Evolutionary conservation across 2,113 vertebrate genomes (phyloP).

Genomic region (Bubo scandiacus): DNA sequence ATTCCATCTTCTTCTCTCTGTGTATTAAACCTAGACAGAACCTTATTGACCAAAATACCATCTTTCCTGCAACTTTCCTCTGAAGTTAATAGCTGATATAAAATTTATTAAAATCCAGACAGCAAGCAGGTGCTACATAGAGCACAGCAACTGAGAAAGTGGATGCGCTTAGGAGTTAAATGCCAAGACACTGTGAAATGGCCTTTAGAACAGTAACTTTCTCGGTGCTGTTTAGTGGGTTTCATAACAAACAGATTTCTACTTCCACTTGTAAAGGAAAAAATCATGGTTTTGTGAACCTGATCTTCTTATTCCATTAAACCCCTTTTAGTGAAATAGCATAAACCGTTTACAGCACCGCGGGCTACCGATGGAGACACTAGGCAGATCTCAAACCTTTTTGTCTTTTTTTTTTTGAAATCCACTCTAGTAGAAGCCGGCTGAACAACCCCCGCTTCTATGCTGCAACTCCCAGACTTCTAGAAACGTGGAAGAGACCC

Average conservation of each 20-base stretch:
- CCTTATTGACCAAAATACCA: not conserved
- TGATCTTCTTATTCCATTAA: not conserved
- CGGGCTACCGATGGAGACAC: not conserved
- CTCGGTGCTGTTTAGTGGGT: not conserved
- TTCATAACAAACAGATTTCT: not conserved
- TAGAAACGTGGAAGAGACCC: not conserved
- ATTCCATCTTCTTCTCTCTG: not conserved
- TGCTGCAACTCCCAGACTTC: not conserved
- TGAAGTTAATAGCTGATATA: not conserved
- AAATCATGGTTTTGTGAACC: not conserved
- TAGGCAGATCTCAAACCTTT: not conserved
- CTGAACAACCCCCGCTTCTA: not conserved
- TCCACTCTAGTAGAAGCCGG: not conserved
- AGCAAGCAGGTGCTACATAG: not conserved
- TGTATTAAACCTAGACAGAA: not conserved
- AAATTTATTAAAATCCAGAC: not conserved
- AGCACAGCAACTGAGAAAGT: not conserved
- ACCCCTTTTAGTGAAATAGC: not conserved
- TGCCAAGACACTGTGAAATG: not conserved
- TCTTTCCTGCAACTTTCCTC: not conserved
- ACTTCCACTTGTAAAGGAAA: not conserved
- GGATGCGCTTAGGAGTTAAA: not conserved
- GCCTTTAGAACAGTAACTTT: not conserved
- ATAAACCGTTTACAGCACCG: not conserved
- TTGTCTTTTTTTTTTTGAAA: accelerated